phyloP scores from a whole-genome alignment of 2,797 vertebrate species.

The Coluber constrictor region DNA sequence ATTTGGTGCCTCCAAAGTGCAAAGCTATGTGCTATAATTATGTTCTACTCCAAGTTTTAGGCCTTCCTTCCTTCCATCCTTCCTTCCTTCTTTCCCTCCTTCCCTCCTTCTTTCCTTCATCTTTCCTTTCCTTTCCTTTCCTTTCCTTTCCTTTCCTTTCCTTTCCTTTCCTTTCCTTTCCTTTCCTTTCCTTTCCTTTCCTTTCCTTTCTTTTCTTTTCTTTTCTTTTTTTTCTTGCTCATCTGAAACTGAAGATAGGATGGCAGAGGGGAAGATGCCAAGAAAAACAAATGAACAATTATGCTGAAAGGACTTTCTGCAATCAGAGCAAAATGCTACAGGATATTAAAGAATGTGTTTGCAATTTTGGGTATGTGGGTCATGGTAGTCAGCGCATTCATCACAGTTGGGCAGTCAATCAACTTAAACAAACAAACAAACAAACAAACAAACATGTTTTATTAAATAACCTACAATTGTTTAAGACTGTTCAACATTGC shows the following conservation, averaged over 20 bases:
- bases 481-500: neutral
- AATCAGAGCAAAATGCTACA: slow-evolving; percentile 45
- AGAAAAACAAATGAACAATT: slow-evolving; percentile 51
- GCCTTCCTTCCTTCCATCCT: neutral
- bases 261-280: slow-evolving; percentile 31
- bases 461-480: neutral
- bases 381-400: too few species aligned
- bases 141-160: neutral
- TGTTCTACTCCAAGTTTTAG: neutral
- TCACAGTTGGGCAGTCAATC: neutral
- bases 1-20: slow-evolving; percentile 40
- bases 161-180: slow-evolving; percentile 19
- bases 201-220: slow-evolving; percentile 15
- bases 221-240: slow-evolving; percentile 33
- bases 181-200: neutral
- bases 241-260: slow-evolving; percentile 45
- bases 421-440: neutral
- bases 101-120: neutral
- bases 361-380: neutral
- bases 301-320: slow-evolving; percentile 29
- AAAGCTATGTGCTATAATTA: slow-evolving; percentile 36
- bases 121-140: neutral
- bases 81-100: slow-evolving; percentile 1
- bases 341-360: slow-evolving; percentile 14
- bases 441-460: neutral